These are phyloP conservation scores for Empidonax traillii DNA, from an alignment of 2,113 vertebrate genomes.

Conservation along the genomic window DNA sequence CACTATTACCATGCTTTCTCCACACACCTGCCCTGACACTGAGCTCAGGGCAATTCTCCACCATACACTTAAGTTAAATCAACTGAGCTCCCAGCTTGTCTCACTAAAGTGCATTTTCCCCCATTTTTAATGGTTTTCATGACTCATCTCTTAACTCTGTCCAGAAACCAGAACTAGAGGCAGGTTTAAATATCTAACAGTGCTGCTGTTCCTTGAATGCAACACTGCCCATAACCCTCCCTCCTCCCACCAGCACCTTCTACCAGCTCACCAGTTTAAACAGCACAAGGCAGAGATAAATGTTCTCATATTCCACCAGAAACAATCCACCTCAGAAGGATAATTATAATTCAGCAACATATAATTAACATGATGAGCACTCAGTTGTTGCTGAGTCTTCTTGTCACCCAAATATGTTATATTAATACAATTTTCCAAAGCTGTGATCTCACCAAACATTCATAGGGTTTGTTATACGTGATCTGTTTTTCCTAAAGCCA, in stretches of 20 bases:
- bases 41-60: neutral
- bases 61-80: neutral
- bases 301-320: neutral
- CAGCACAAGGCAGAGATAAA: neutral
- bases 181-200: neutral
- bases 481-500: neutral
- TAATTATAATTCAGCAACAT: neutral
- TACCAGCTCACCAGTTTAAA: neutral
- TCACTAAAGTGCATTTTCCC: neutral
- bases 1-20: neutral
- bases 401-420: neutral
- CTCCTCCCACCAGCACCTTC: neutral
- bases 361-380: neutral
- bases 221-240: neutral
- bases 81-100: neutral
- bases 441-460: neutral
- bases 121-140: neutral
- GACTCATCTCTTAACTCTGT: neutral
- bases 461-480: neutral
- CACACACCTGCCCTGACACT: neutral
- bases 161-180: neutral
- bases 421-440: neutral
- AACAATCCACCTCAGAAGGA: neutral
- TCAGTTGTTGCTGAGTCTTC: neutral
- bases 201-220: neutral